Evolutionary conservation across 2,888 invertebrate genomes (phyloP).

Genomic region (Caenorhabditis uteleia): DNA sequence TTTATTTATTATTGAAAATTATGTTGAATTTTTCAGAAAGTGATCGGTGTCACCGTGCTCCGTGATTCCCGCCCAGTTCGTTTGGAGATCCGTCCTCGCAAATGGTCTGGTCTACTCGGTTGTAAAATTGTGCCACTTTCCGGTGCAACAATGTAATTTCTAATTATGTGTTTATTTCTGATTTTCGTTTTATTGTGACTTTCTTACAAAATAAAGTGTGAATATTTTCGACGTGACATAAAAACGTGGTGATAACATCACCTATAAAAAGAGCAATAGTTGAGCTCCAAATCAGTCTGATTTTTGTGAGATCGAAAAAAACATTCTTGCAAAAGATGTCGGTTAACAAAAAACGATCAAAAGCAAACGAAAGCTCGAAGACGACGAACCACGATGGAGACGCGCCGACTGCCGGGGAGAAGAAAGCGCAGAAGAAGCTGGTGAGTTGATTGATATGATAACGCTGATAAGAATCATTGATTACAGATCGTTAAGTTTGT

Average conservation of each 20-base stretch:
- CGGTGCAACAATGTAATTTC: slow-evolving; percentile 15
- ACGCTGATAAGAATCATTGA: not conserved
- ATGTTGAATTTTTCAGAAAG: slow-evolving; percentile 45
- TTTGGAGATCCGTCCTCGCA: slow-evolving; percentile 51
- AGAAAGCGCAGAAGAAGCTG: slow-evolving; percentile 2
- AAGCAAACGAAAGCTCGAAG: not conserved
- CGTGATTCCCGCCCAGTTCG: slow-evolving; percentile 52
- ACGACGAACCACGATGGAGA: slow-evolving; percentile 1
- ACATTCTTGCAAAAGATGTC: no score
- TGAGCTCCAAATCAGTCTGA: no score
- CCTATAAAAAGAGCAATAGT: no score
- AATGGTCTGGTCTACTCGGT: slow-evolving; percentile 58
- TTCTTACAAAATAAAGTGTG: no score
- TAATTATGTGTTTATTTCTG: no score
- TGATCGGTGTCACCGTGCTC: slow-evolving; percentile 55
- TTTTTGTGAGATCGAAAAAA: no score
- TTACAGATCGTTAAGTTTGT: slow-evolving; percentile 32
- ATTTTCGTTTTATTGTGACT: slow-evolving; percentile 3
- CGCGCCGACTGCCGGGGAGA: slow-evolving; percentile 2
- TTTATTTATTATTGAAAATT: not conserved
- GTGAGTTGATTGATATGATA: not conserved
- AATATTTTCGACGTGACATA: no score
- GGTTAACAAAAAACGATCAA: slow-evolving; percentile 5
- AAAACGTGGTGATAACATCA: no score
- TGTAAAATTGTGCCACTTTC: slow-evolving; percentile 40